Evolutionary conservation across 37 sponge, comb jelly and placozoan species (phyloP).

Genomic region (Dysidea cf. avara): DNA sequence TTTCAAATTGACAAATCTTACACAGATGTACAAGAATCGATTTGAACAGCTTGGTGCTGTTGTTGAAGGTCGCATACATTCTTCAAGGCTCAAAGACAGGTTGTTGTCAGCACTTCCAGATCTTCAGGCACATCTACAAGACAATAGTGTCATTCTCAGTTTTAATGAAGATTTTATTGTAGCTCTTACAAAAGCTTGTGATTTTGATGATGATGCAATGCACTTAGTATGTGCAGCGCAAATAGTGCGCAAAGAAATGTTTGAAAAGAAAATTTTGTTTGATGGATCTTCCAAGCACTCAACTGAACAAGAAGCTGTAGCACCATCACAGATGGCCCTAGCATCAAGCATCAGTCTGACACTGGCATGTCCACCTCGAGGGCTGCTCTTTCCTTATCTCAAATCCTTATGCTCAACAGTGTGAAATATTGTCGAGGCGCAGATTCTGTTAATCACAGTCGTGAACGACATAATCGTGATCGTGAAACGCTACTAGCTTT

Average conservation of each 20-base stretch:
- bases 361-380: no score
- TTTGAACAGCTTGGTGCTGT: no score
- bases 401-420: no score
- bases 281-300: background rate
- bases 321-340: slow-evolving; percentile 13
- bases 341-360: no score
- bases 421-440: no score
- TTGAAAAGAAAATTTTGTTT: background rate
- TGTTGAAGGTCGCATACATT: slow-evolving; percentile 14
- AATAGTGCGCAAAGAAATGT: slow-evolving; percentile 20
- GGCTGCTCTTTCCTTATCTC: no score
- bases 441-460: no score
- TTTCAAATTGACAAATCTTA: slow-evolving; percentile 1
- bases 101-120: slow-evolving; percentile 21
- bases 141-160: slow-evolving; percentile 10
- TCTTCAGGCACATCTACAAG: slow-evolving; percentile 3
- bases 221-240: slow-evolving; percentile 35
- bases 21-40: slow-evolving; percentile 5
- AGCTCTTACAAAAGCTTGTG: slow-evolving; percentile 35
- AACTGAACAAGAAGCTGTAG: no score
- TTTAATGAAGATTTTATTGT: slow-evolving; percentile 28
- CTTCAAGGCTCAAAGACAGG: slow-evolving; percentile 7
- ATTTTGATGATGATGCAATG: slow-evolving; percentile 25
- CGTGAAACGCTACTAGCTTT: no score
- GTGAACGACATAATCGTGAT: no score